Base-by-base conservation (phyloP, 2,888 invertebrate species). In the Azorinus chamasolen region DNA sequence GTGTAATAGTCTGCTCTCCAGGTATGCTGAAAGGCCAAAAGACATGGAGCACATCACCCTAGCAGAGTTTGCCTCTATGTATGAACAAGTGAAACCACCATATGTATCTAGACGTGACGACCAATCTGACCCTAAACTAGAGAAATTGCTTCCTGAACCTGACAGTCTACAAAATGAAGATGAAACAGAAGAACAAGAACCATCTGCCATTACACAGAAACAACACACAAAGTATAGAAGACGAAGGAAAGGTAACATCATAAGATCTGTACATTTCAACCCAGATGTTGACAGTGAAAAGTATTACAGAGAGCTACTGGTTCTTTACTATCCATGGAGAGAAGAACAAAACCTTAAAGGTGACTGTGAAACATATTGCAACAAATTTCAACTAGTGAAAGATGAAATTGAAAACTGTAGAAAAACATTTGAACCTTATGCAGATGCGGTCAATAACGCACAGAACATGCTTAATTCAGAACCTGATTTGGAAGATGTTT, bases 321-420 rank as follows among this genome's bases (percentile, higher is more conserved):
- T 90, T 88, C 74, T 91, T 3, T 91, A 74, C 66, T 18, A 72
- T 0, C 85, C 89, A 5, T 91, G 90, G 91, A 64, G 89, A 57
- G 54, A 89, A 62, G 90, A 90, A 77, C 25, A 83, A 27, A 32
- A 43, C 14, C 54, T 81, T 16, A 32, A 41, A 20, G 57, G n/a
- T 39, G 43, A 57, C 22, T 58, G 22, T 53, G 18, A 32, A 16
- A 43, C 73, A 14, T 78, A 63, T 54, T 16, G 51, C 22, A 51
- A 71, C 8, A 63, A 53, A 39, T 75, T 32, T 37, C 24, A 50
- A 45, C 43, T 63, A 37, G 6, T 70, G 8, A 22, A 71, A 58
- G 48, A 58, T 20, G 59, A 55, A 27, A 72, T 76, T 64, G 43
- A 68, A 59, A 20, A 53, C 14, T 25, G 54, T 18, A 62, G 55